Conservation (phyloP, 1,140 invertebrate species). For the Hestina assimilis region DNA sequence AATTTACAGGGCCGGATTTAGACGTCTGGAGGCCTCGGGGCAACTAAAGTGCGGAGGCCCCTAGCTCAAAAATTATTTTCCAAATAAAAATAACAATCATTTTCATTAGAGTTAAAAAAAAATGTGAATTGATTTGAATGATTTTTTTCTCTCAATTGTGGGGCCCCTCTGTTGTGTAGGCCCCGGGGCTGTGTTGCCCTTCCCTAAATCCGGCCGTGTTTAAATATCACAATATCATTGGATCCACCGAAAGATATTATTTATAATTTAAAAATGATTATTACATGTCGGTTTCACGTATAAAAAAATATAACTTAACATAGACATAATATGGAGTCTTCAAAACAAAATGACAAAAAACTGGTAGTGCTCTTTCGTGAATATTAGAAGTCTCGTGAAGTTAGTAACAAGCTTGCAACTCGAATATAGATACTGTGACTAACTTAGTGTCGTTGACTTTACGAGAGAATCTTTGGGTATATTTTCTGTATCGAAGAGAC, state of each 20-base stretch:
- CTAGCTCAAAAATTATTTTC: not conserved
- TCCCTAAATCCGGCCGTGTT: no score
- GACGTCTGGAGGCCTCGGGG: no score
- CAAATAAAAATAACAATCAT: not conserved
- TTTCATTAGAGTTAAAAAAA: not conserved
- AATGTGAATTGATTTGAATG: not conserved
- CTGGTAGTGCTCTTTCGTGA: no score
- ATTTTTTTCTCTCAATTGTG: not conserved
- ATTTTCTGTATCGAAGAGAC: no score
- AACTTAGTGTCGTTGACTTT: no score
- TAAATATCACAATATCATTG: not conserved
- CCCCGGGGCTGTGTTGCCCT: no score
- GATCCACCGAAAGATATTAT: conserved; percentile 15
- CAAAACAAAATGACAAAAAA: not conserved
- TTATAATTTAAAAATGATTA: not conserved
- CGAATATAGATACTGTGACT: no score
- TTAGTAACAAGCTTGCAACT: no score
- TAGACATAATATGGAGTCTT: not conserved
- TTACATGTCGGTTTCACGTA: not conserved
- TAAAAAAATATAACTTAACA: not conserved
- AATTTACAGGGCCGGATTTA: no score
- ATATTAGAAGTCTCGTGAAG: no score
- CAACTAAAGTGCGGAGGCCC: not conserved
- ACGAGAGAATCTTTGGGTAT: no score
- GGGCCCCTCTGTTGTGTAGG: no score